Percentiles rank a stretch among this genome's conserved stretches.
Evolutionary conservation across 2,888 invertebrate genomes (phyloP).

Genomic region (Caenorhabditis macrosperma): DNA sequence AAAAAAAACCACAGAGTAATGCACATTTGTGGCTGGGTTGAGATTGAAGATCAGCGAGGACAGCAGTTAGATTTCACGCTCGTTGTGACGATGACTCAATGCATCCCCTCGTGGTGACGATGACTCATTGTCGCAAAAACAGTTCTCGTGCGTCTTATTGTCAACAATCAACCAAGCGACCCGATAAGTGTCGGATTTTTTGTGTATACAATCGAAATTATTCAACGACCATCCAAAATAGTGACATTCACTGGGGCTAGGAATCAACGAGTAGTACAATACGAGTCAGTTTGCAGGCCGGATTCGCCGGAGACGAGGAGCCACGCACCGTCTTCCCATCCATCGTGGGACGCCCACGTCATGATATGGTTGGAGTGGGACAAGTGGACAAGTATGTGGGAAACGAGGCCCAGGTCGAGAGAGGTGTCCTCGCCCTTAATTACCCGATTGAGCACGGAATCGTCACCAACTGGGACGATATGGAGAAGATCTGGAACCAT

Average conservation of each 20-base stretch:
- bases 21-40: too few relatives aligned
- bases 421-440: slow-evolving; percentile 91
- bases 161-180: too few relatives aligned
- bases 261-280: slow-evolving; percentile 25
- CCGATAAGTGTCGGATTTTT: too few relatives aligned
- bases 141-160: too few relatives aligned
- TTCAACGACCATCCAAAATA: slow-evolving; percentile 24
- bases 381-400: slow-evolving; percentile 82
- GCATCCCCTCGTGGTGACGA: slow-evolving; percentile 49
- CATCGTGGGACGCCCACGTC: too few relatives aligned
- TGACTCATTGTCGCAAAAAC: slow-evolving; percentile 45
- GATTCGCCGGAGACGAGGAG: slow-evolving; percentile 87
- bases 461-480: slow-evolving; percentile 99
- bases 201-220: slow-evolving; percentile 46
- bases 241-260: slow-evolving; percentile 11
- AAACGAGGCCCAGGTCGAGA: slow-evolving; percentile 83
- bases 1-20: too few relatives aligned
- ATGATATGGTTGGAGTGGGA: slow-evolving; percentile 83
- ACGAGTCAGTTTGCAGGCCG: slow-evolving; percentile 81
- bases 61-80: too few relatives aligned
- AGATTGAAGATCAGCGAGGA: too few relatives aligned
- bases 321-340: slow-evolving; percentile 89
- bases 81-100: slow-evolving; percentile 49
- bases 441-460: slow-evolving; percentile 98
- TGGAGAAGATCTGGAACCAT: too few relatives aligned